These are phyloP conservation scores for Hucho hucho DNA, from an alignment of 2,113 vertebrate species.

Conservation along the genomic window DNA sequence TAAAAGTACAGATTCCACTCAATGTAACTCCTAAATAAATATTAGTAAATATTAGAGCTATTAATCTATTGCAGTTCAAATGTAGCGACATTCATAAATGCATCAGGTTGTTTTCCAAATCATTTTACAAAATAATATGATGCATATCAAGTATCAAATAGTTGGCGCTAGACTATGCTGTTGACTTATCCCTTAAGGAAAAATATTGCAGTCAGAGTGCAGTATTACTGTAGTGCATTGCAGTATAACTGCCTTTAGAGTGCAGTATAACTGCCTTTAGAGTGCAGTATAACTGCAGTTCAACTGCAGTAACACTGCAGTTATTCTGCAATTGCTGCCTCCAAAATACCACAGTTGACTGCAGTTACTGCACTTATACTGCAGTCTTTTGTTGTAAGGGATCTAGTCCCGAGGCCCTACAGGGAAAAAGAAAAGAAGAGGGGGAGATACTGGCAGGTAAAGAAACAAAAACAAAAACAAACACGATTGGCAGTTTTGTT, in stretches of 20 bases:
- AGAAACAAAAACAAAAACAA: conserved; percentile 32
- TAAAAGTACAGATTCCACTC: background rate
- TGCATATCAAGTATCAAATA: background rate
- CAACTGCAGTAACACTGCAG: no score
- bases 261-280: no score
- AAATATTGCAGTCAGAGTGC: no score
- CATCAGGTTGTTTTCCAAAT: background rate
- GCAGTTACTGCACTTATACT: no score
- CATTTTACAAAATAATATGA: background rate
- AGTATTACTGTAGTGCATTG: no score
- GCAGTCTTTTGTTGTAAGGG: background rate
- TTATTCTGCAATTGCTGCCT: no score
- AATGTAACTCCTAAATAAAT: no score
- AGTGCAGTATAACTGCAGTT: no score
- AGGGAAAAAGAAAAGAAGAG: conserved; percentile 24
- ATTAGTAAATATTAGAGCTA: background rate
- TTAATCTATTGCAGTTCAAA: conserved; percentile 1
- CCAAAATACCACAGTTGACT: background rate
- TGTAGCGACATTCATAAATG: background rate
- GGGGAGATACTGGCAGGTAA: conserved; percentile 53
- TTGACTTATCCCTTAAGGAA: conserved; percentile 4
- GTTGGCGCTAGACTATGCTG: conserved; percentile 11
- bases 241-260: no score
- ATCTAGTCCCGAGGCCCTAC: conserved; percentile 15
- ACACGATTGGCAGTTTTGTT: conserved; percentile 66